phyloP scores from a whole-genome alignment of 2,797 vertebrate species.

The Protonibea diacanthus region DNA sequence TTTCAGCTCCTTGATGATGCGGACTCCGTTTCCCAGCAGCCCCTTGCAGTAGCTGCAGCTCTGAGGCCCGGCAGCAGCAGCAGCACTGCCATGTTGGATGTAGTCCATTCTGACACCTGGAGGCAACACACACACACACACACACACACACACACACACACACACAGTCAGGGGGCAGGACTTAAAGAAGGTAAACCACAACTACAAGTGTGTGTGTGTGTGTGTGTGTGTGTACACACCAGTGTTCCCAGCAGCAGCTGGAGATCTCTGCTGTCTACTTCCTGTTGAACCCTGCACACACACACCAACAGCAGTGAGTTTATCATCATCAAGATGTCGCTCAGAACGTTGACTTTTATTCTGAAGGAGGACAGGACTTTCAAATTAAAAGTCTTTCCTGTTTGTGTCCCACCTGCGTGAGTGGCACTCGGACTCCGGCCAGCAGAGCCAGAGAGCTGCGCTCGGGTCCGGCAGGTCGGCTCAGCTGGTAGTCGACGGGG shows the following conservation, averaged over 20 bases:
- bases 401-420: constrained; percentile 44
- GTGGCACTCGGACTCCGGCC: constrained; percentile 77
- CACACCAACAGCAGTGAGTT: neutral
- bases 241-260: constrained; percentile 26
- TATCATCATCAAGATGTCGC: no score
- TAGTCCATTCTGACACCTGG: constrained; percentile 81
- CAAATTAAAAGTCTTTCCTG: neutral
- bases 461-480: constrained; percentile 62
- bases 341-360: no score
- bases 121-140: constrained; percentile 16
- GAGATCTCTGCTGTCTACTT: constrained; percentile 45
- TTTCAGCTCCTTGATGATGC: constrained; percentile 86
- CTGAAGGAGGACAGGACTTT: neutral
- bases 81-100: constrained; percentile 65
- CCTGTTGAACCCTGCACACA: constrained; percentile 44
- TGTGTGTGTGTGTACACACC: constrained; percentile 17
- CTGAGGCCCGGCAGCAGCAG: constrained; percentile 78
- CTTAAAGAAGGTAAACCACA: no score
- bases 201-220: neutral
- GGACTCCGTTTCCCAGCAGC: constrained; percentile 92
- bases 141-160: no score
- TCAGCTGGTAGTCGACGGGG: constrained; percentile 83
- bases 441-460: constrained; percentile 77
- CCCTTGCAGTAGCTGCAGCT: constrained; percentile 94
- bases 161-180: no score